phyloP scores from a whole-genome alignment of 2,888 invertebrate species.

The Cataglyphis rosenhaueri region DNA sequence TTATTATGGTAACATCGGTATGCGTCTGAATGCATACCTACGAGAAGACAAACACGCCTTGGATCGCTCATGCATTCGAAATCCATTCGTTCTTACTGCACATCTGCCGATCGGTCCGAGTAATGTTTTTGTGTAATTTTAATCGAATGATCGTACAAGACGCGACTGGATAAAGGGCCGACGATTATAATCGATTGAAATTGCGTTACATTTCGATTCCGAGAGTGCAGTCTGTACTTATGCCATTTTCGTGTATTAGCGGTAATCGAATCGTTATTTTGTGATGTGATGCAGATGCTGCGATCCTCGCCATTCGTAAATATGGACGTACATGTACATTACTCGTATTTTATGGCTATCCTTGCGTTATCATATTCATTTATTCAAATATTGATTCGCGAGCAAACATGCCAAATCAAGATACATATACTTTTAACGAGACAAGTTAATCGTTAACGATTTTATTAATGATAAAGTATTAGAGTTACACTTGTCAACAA shows the following conservation, averaged over 20 bases:
- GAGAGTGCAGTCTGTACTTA: conserved; percentile 64
- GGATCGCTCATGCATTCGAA: conserved; percentile 59
- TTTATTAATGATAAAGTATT: neutral
- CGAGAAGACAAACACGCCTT: conserved; percentile 65
- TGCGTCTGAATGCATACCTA: conserved; percentile 38
- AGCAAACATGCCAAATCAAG: conserved; percentile 4
- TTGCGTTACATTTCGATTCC: conserved; percentile 60
- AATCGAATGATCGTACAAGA: conserved; percentile 72
- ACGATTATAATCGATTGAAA: conserved; percentile 62
- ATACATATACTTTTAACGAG: neutral
- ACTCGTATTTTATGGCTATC: conserved; percentile 28
- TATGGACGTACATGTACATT: neutral
- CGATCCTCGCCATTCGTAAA: conserved; percentile 30
- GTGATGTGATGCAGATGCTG: conserved; percentile 36
- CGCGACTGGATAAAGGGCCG: conserved; percentile 59
- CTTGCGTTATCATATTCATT: conserved; percentile 33
- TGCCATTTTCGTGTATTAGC: conserved; percentile 68
- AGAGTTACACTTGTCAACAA: neutral
- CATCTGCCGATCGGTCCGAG: conserved; percentile 66
- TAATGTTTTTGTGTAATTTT: conserved; percentile 71
- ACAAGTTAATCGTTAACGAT: neutral
- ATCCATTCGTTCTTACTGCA: conserved; percentile 62
- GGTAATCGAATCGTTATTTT: conserved; percentile 59
- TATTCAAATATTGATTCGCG: conserved; percentile 18
- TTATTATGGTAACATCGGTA: conserved; percentile 56